Evolutionary conservation across 2,113 vertebrate genomes (phyloP).

Genomic region (Oplegnathus fasciatus): DNA sequence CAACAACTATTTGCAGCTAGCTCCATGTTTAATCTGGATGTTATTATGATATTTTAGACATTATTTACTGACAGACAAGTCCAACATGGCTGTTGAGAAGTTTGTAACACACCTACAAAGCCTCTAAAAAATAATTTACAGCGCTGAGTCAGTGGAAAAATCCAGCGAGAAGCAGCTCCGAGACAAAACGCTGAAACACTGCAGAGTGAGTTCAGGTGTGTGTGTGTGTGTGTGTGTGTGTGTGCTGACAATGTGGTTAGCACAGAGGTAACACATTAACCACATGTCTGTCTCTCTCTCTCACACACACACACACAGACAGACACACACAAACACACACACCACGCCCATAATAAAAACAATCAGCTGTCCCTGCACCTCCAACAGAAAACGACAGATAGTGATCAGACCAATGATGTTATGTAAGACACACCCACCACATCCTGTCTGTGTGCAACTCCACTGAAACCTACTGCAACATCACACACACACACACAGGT

Average conservation of each 20-base stretch:
- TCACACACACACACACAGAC: not conserved
- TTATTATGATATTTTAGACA: not conserved
- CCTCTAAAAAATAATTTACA: not conserved
- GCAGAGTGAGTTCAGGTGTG: not conserved
- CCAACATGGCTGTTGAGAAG: not conserved
- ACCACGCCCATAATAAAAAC: conserved; percentile 43
- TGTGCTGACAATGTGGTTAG: not conserved
- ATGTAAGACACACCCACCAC: not conserved
- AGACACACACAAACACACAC: conserved; percentile 3
- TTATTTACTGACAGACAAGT: no score
- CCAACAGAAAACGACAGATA: not conserved
- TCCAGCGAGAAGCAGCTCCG: not conserved
- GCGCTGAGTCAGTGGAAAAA: not conserved
- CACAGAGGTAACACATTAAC: not conserved
- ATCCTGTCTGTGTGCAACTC: conserved; percentile 1
- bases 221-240: conserved; percentile 6
- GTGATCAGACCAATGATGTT: not conserved
- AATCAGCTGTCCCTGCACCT: not conserved
- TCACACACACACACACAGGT: not conserved
- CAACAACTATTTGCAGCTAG: not conserved
- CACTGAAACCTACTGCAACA: no score
- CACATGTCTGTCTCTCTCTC: not conserved
- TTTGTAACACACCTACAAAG: not conserved
- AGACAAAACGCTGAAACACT: not conserved
- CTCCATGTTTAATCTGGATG: not conserved